Percentiles rank a stretch among this genome's conserved stretches.
These are phyloP conservation scores for Alviniconcha marisindica DNA, from an alignment of 1,140 invertebrate genomes.

Conservation along the genomic window DNA sequence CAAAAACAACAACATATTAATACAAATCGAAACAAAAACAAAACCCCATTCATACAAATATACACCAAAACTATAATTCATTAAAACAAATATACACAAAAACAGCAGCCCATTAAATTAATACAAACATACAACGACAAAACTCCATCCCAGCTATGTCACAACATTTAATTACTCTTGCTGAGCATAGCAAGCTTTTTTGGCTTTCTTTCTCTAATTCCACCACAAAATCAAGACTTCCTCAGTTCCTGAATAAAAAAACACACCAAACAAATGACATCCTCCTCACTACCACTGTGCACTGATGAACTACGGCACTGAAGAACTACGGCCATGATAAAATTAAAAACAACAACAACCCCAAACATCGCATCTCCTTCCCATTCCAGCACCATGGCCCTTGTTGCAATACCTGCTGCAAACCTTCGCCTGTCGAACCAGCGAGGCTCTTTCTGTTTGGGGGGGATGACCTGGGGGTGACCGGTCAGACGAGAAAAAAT, in stretches of 20 bases:
- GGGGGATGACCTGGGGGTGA: constrained; percentile 20
- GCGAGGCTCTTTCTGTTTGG: constrained; percentile 18
- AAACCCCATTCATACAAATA: neutral
- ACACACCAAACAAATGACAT: no score
- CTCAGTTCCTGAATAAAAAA: no score
- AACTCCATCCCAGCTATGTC: no score
- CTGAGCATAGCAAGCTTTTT: no score
- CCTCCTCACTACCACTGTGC: no score
- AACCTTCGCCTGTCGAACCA: constrained; percentile 30
- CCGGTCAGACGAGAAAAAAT: constrained; percentile 32
- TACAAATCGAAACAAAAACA: neutral
- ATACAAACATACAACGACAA: neutral
- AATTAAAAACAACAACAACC: no score
- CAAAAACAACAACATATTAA: neutral
- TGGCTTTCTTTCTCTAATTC: neutral
- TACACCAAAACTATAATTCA: neutral
- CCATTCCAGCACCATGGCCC: no score
- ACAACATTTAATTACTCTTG: no score
- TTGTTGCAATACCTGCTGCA: neutral
- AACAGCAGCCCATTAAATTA: neutral
- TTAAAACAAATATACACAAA: neutral
- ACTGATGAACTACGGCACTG: no score
- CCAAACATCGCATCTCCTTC: no score
- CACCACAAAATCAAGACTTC: neutral
- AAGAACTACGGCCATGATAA: no score